phyloP scores from a whole-genome alignment of 2,797 vertebrate species.

The Champsocephalus esox region DNA sequence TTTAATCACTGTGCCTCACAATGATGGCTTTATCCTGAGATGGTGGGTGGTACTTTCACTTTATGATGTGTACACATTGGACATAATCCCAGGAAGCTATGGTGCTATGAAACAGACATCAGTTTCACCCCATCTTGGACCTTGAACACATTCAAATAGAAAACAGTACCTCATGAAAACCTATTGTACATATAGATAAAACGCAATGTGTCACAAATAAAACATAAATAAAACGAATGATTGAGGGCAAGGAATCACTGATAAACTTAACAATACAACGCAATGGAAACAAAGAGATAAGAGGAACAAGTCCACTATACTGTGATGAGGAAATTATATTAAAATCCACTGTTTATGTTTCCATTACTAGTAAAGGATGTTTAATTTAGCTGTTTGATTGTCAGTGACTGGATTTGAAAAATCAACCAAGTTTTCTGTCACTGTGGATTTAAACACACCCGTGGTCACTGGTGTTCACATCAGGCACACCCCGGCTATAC shows the following conservation, averaged over 20 bases:
- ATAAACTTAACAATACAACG: neutral
- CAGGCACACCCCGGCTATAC: no score
- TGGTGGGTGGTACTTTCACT: slow-evolving; percentile 57
- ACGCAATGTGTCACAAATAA: neutral
- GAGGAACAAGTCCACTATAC: neutral
- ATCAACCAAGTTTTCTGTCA: neutral
- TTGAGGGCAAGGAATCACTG: neutral
- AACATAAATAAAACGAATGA: neutral
- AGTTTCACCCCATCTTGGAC: neutral
- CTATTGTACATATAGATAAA: neutral
- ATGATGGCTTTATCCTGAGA: slow-evolving; percentile 73
- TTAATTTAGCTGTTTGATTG: no score
- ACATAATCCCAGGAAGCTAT: slow-evolving; percentile 42
- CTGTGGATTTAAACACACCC: neutral
- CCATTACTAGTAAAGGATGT: neutral
- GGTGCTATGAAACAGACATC: slow-evolving; percentile 25
- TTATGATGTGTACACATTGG: slow-evolving; percentile 45
- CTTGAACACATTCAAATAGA: neutral
- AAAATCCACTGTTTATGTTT: neutral
- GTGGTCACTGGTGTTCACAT: neutral
- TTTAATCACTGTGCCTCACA: slow-evolving; percentile 70
- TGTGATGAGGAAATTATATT: neutral
- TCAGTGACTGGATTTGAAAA: neutral
- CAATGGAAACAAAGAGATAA: neutral
- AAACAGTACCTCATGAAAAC: neutral